Percentiles rank a stretch among this genome's conserved stretches.
Conservation (phyloP, 2,113 vertebrate species). For the Daboia siamensis region DNA sequence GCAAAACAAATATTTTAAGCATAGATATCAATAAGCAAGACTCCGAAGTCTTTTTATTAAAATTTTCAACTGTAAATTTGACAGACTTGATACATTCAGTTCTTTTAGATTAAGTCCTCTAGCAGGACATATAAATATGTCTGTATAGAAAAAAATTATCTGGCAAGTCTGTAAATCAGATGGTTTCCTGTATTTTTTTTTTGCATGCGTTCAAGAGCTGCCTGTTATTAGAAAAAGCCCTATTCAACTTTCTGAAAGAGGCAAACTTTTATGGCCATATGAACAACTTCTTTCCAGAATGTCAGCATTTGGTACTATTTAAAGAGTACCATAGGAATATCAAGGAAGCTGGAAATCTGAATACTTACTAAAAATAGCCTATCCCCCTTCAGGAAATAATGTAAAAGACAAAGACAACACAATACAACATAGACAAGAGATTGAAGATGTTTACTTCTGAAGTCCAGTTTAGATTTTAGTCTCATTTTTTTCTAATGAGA, state of each 20-base stretch:
- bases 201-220: neutral
- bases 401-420: slow-evolving; percentile 8
- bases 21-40: neutral
- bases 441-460: slow-evolving; percentile 21
- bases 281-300: neutral
- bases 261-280: neutral
- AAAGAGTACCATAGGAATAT: neutral
- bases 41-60: slow-evolving; percentile 6
- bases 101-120: neutral
- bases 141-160: neutral
- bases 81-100: neutral
- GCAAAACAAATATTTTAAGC: neutral
- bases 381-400: neutral
- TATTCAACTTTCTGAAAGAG: neutral
- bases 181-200: neutral
- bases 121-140: neutral
- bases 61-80: neutral
- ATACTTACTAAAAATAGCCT: neutral
- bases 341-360: neutral
- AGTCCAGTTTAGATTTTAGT: slow-evolving; percentile 30
- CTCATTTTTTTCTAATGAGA: neutral
- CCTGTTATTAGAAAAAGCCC: neutral
- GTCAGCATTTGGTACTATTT: neutral
- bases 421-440: slow-evolving; percentile 18
- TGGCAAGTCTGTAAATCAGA: neutral